Evolutionary conservation across 2,113 vertebrate species (phyloP).

Genomic region (Prinia subflava): DNA sequence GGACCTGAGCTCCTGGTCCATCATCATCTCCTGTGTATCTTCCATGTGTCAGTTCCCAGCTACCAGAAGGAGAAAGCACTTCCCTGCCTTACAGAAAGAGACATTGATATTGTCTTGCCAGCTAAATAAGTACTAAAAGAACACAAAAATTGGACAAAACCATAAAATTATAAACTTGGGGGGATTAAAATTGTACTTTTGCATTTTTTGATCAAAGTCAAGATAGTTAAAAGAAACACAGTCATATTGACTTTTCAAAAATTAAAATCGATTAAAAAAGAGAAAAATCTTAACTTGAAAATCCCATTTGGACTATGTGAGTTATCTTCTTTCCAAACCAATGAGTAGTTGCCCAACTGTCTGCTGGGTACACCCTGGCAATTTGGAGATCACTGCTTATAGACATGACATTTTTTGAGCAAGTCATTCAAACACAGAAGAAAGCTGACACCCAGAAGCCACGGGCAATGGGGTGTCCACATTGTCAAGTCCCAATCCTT

Average conservation of each 20-base stretch:
- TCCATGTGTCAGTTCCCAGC: neutral
- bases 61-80: neutral
- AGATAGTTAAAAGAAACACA: neutral
- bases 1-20: neutral
- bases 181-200: neutral
- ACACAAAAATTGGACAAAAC: neutral
- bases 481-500: neutral
- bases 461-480: neutral
- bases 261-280: neutral
- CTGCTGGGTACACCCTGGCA: neutral
- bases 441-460: neutral
- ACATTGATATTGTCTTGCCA: neutral
- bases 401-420: neutral
- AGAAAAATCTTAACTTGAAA: neutral
- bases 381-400: neutral
- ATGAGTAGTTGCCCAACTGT: neutral
- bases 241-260: fast-evolving
- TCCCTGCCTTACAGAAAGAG: neutral
- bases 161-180: neutral
- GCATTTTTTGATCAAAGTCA: neutral
- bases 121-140: neutral
- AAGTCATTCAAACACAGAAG: neutral
- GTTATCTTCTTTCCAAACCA: neutral
- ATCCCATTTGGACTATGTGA: neutral
- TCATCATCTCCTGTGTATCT: neutral